A percentile compares a stretch with the other conserved stretches of the same genome.
These are phyloP conservation scores for Callionymus lyra DNA, from an alignment of 2,113 vertebrate genomes.

Conservation along the genomic window DNA sequence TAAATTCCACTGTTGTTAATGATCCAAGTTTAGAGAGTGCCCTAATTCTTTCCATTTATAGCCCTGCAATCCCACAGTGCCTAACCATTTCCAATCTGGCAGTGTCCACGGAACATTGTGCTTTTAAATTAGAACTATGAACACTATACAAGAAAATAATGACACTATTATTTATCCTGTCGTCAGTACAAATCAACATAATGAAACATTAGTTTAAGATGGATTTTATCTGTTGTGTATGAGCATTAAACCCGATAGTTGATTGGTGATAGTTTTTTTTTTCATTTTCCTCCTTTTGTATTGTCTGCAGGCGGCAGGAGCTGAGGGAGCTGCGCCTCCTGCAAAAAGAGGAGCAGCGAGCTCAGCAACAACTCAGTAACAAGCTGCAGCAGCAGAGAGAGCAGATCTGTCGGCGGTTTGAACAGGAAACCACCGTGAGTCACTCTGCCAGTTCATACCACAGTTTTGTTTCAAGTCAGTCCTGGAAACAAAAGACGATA, in stretches of 20 bases:
- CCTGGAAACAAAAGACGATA: too few species aligned
- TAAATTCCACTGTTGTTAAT: constrained; percentile 2
- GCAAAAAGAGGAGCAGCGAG: constrained; percentile 95
- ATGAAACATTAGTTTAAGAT: neutral
- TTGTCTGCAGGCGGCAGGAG: constrained; percentile 82
- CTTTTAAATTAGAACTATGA: too few species aligned
- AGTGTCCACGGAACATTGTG: too few species aligned
- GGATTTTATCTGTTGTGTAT: neutral
- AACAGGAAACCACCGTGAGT: constrained; percentile 93
- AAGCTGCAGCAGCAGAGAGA: constrained; percentile 92
- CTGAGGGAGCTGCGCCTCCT: constrained; percentile 88
- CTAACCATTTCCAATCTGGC: too few species aligned
- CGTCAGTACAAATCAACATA: neutral
- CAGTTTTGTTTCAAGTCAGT: too few species aligned
- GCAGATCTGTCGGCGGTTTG: constrained; percentile 90
- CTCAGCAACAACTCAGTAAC: constrained; percentile 90
- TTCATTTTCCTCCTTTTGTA: constrained; percentile 2
- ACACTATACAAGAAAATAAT: neutral
- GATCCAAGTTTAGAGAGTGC: constrained; percentile 25
- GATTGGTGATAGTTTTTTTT: too few species aligned
- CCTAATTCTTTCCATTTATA: constrained; percentile 22
- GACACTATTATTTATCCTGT: too few species aligned
- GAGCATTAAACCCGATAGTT: neutral
- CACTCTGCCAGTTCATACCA: constrained; percentile 7
- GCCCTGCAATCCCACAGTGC: too few species aligned